These are phyloP conservation scores for Brachylomia viminalis DNA, from an alignment of 2,888 invertebrate genomes.

Conservation along the genomic window DNA sequence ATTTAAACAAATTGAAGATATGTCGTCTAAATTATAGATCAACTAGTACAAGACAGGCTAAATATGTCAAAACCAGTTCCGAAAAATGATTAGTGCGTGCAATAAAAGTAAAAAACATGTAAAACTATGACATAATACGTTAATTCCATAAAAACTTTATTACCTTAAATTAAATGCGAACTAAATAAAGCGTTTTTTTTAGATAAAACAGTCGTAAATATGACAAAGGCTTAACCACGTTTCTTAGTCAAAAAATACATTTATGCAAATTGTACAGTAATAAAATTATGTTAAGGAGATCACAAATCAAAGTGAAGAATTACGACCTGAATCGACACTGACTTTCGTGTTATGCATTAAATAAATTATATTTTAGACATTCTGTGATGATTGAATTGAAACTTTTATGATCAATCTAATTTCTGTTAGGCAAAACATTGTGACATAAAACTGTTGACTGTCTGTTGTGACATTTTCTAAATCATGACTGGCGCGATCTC, in stretches of 20 bases:
- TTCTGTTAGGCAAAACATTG: slow-evolving; percentile 50
- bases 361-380: slow-evolving; percentile 64
- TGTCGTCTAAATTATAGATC: slow-evolving; percentile 14
- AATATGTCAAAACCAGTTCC: slow-evolving; percentile 37
- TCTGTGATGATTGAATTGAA: slow-evolving; percentile 63
- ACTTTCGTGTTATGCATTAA: slow-evolving; percentile 56
- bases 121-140: slow-evolving; percentile 42
- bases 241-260: slow-evolving; percentile 51
- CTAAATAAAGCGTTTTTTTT: slow-evolving; percentile 39
- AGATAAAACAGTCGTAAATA: slow-evolving; percentile 54
- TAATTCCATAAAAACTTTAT: slow-evolving; percentile 57
- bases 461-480: slow-evolving; percentile 59
- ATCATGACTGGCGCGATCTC: slow-evolving; percentile 42
- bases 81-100: slow-evolving; percentile 52
- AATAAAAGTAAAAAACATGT: slow-evolving; percentile 43
- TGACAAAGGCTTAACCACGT: slow-evolving; percentile 38
- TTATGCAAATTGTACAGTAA: slow-evolving; percentile 66
- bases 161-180: slow-evolving; percentile 34
- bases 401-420: slow-evolving; percentile 62
- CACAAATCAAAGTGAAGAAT: slow-evolving; percentile 64
- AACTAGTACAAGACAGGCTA: slow-evolving; percentile 20
- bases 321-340: slow-evolving; percentile 43
- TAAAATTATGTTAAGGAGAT: slow-evolving; percentile 66
- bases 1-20: slow-evolving; percentile 26
- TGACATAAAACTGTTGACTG: slow-evolving; percentile 49